Evolutionary conservation across 2,888 invertebrate species (phyloP), one percentile per base, ranked within the genome.

Genomic region (Phasia obesa): DNA sequence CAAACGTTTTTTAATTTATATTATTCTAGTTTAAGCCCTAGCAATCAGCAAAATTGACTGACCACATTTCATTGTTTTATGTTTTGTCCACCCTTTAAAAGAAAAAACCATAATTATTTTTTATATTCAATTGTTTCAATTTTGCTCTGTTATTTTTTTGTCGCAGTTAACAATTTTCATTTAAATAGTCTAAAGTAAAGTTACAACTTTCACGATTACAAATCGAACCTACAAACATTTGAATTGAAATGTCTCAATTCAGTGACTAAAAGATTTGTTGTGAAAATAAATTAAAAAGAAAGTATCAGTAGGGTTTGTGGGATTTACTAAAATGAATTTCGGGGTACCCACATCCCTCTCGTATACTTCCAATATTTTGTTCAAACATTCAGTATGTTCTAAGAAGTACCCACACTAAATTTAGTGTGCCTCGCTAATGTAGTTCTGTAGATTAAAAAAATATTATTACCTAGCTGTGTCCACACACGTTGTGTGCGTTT

Each of bases 201-300:
- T 79, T 88, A 17, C 13, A 75, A 53, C 59, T 89, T 89, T 87
- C 87, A 89, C 87, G 88, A 87, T 89, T 88, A 88, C n/a, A n/a
- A n/a, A n/a, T n/a, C n/a, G n/a, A n/a, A n/a, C n/a, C n/a, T n/a
- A n/a, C n/a, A n/a, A n/a, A n/a, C n/a, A n/a, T 42, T 53, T 9
- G 0, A 27, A 67, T 67, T 57, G 71, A 73, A 71, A 78, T 65
- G 42, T 57, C 42, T 65, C 64, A 53, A 67, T 73, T 38, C 17
- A 23, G 17, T 21, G 4, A 47, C 21, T 23, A 51, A 21, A 4
- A 49, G 4, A 23, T 7, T 15, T 31, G 57, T 19, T 15, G 11
- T 44, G 9, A 5, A 27, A 69, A 25, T 1, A 35, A 59, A 70
- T 31, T 9, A 2, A 19, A 49, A 47, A 49, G 11, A 4, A 51